Percentiles rank a stretch among this genome's conserved stretches.
Evolutionary conservation across 2,888 invertebrate genomes (phyloP).

Genomic region (Lissonota sp.): DNA sequence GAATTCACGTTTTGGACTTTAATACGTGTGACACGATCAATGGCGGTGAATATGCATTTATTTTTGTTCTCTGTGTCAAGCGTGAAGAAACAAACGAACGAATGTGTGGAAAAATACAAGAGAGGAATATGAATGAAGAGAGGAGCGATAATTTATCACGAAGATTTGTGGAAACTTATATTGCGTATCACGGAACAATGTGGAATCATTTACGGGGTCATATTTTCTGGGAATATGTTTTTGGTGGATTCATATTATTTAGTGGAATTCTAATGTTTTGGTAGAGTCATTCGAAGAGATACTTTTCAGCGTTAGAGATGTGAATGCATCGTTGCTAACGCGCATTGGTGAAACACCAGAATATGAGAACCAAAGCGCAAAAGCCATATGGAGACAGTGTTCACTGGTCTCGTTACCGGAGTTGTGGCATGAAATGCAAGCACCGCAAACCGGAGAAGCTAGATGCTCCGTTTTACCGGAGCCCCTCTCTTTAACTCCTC

Average conservation of each 20-base stretch:
- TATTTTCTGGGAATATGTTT: no score
- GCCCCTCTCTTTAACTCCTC: constrained; percentile 10
- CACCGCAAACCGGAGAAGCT: neutral
- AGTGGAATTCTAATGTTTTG: no score
- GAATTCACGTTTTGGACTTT: neutral
- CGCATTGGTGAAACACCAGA: no score
- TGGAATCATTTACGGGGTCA: no score
- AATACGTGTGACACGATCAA: neutral
- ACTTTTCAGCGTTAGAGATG: constrained; percentile 6
- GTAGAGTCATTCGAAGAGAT: neutral
- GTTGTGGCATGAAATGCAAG: constrained; percentile 48
- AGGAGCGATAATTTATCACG: neutral
- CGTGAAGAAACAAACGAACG: constrained; percentile 11
- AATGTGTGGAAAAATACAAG: constrained; percentile 35
- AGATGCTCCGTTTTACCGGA: constrained; percentile 59
- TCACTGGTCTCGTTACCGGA: constrained; percentile 60
- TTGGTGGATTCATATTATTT: no score
- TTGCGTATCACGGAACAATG: no score
- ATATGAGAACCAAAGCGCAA: constrained; percentile 18
- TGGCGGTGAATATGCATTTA: no score
- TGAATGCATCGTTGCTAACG: neutral
- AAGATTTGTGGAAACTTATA: no score
- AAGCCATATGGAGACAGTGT: constrained; percentile 48
- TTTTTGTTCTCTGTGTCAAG: no score
- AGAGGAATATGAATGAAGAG: constrained; percentile 31